phyloP scores from a whole-genome alignment of 2,888 invertebrate genomes.

The Acrocyrtus sp. region DNA sequence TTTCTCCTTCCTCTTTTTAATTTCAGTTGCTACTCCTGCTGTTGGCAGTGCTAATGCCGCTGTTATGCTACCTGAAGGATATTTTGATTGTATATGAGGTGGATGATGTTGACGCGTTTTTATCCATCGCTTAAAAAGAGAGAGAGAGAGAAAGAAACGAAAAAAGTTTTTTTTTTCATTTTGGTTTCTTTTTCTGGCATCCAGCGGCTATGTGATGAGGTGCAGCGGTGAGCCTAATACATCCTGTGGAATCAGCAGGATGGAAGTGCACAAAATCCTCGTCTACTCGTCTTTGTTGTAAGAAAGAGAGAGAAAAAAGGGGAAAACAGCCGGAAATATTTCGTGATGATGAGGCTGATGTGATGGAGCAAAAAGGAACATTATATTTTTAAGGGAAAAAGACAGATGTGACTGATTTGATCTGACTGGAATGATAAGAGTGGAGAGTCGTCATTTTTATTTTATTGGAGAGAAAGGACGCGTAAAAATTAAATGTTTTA shows the following conservation, averaged over 20 bases:
- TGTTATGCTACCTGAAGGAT: not conserved
- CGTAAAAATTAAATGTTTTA: conserved; percentile 14
- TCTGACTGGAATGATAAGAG: conserved; percentile 27
- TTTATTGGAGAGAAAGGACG: not conserved
- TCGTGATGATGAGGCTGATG: conserved; percentile 8
- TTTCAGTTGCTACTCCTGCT: not conserved
- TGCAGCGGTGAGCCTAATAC: not conserved
- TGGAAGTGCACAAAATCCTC: not conserved
- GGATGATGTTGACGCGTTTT: no score
- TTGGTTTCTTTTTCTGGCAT: not conserved
- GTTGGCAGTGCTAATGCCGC: not conserved
- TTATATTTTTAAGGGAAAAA: conserved; percentile 1
- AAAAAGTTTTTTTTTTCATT: no score
- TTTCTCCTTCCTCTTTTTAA: no score
- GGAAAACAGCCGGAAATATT: not conserved
- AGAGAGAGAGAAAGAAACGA: not conserved
- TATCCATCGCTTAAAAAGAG: not conserved
- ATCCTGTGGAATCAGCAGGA: conserved; percentile 11
- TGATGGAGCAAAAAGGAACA: not conserved
- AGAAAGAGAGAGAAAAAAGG: not conserved
- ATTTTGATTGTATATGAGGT: no score
- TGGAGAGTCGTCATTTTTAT: conserved; percentile 19
- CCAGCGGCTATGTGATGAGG: not conserved
- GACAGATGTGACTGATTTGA: conserved; percentile 40
- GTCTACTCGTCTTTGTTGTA: no score